Base-by-base conservation (phyloP, 1,140 invertebrate genomes). In the Charaxes varanes region DNA sequence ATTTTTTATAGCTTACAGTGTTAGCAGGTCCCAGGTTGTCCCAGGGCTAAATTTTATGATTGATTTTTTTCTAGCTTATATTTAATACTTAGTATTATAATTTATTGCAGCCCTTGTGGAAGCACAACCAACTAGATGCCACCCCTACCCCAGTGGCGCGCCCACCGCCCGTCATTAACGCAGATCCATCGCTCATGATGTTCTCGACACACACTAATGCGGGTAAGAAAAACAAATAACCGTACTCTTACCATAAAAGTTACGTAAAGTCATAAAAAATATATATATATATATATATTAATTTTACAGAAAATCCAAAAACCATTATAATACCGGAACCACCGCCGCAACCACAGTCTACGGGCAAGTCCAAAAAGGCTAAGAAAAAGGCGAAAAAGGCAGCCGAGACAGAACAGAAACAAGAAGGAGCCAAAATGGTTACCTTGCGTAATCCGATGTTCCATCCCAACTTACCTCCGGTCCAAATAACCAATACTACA, bases 401-500 rank as follows among this genome's bases (percentile, higher is more conserved):
- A 0, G 59, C 62, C 3, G 59, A 63, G 19, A 21, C 31, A 1
- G 59, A 67, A 4, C 14, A 51, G 5, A 71, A 67, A 16, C 42
- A 42, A 6, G 74, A 71, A 41, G 72, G 76, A n/a, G 82, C 88
- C 2, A 90, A 90, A 44, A 92, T 92, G 86, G 90, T 93, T 10
- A 93, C 91, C 0, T 86, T 93, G 12, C 84, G 90, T 3, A 93
- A 93, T 69, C 91, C 91, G 0, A 91, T 88, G 88, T 91, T 86
- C 85, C 90, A 85, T 58, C 79, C 83, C 0, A 71, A 80, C 37
- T 27, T 83, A 3, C 79, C 80, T 0, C 52, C 81, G 0, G 72
- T 80, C 0, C 73, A 79, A 31, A 61, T 82, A 19, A 53, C 50
- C 0, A 70, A 33, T 45, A 60, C 76, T 10, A 89, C 89, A 2